phyloP scores from a whole-genome alignment of 1,140 invertebrate genomes.

The Carposina sasakii region DNA sequence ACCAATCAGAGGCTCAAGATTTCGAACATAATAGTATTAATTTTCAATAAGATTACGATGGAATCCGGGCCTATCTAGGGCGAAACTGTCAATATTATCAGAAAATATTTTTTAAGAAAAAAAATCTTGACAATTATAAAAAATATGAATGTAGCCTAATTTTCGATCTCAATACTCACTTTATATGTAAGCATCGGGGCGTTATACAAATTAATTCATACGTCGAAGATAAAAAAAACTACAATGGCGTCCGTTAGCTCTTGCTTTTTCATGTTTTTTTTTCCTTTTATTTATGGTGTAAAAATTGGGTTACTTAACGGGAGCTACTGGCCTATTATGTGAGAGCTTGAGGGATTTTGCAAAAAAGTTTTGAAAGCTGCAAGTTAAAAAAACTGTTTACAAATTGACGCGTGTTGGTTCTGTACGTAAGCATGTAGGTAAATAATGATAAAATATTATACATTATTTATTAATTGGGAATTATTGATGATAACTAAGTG shows the following conservation, averaged over 20 bases:
- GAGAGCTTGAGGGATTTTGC: slow-evolving; percentile 28
- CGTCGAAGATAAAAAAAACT: slow-evolving; percentile 13
- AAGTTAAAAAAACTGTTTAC: too few species aligned
- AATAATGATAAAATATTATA: too few species aligned
- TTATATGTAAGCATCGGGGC: slow-evolving; percentile 64
- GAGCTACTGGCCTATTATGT: slow-evolving; percentile 49
- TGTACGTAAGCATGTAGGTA: too few species aligned
- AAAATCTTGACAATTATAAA: slow-evolving; percentile 37
- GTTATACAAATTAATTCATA: slow-evolving; percentile 68
- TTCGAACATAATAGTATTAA: slow-evolving; percentile 53
- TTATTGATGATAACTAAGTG: too few species aligned
- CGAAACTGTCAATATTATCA: slow-evolving; percentile 66
- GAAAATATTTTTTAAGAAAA: slow-evolving; percentile 45
- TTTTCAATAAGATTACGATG: slow-evolving; percentile 69
- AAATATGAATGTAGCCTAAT: slow-evolving; percentile 63
- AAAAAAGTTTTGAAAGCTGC: slow-evolving; percentile 15
- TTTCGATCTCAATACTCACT: slow-evolving; percentile 65
- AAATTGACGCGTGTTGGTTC: too few species aligned
- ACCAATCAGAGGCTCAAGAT: slow-evolving; percentile 48
- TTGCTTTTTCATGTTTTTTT: slow-evolving; percentile 52
- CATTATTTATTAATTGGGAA: too few species aligned
- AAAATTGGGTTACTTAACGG: slow-evolving; percentile 72
- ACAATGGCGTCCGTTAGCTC: slow-evolving; percentile 52
- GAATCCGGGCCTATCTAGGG: slow-evolving; percentile 45
- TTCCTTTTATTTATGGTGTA: slow-evolving; percentile 64